Evolutionary conservation across 2,797 vertebrate genomes (phyloP), one percentile per base, ranked within the genome.

Genomic region (Mormyrops boulengeri): DNA sequence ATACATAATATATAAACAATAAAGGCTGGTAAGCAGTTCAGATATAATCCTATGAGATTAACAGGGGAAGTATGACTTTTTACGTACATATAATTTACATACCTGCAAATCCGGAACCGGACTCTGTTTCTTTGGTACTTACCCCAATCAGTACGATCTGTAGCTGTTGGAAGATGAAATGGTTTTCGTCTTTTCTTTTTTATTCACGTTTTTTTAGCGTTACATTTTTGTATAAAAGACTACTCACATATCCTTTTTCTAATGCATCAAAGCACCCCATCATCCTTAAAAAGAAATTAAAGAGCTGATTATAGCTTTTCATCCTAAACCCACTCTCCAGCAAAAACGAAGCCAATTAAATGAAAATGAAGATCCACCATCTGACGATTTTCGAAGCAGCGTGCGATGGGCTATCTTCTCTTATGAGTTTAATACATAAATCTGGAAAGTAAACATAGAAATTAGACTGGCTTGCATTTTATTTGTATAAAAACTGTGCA

Each of bases 231-330:
- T 88, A 22, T 88, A 8, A 88, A 41, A 91, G 88, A 66, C 73
- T 19, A 97, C 98, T 98, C 95, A 99, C 98, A 34, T 98, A 99
- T 95, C 97, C 97, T 93, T 95, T 99, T 94, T 99, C 97, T 91
- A 99, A 93, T 88, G 98, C 98, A 94, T 99, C 98, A 38, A 99
- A 99, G 92, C 97, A 98, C 90, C 98, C 98, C 93, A 98, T 96
- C 95, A 99, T 95, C 98, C 98, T 99, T 90, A 0, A 91, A 87
- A 89, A 85, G 91, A 89, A 85, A 89, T 90, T 34, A 44, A 85
- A 5, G 41, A 6, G 17, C 47, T 41, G 50, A 69, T 90, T 44
- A 77, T 19, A 41, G 73, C 17, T 53, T 86, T 50, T 86, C 30
- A 86, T 55, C 6, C 12, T 14, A 50, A 30, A 14, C 11, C n/a